Evolutionary conservation across 2,797 vertebrate species (phyloP), one percentile per base, ranked within the genome.

Genomic region (Odontamblyopus lacepedii): DNA sequence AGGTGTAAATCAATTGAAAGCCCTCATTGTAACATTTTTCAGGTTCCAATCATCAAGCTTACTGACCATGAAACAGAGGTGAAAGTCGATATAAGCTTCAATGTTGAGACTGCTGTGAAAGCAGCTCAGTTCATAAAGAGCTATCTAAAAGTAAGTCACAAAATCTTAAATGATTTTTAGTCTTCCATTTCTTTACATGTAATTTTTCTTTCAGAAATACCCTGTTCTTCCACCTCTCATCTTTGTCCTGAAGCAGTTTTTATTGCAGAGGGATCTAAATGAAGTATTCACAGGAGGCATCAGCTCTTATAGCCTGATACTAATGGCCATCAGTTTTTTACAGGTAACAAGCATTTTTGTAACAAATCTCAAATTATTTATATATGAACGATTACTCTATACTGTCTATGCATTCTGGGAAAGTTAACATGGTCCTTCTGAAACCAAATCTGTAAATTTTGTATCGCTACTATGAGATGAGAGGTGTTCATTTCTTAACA

Each of bases 231-330:
- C 97, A 50, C 97, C 97, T 70, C 92, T 99, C 93, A 98, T 99
- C 94, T 97, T 99, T 83, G 96, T 98, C 78, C 92, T 99, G 91
- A 99, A 99, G 87, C 98, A 99, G 94, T 99, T 99, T 91, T 95
- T 99, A 7, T 95, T 98, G 83, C 97, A 99, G 91, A 95, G 97
- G 91, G 96, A 99, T 88, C 92, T 99, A 80, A 99, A 99, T 78
- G 97, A 99, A 92, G 98, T 99, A 87, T 99, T 99, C 90, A 99
- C 98, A 30, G 98, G 98, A 79, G 98, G 98, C 78, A 99, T 99
- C 92, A 97, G 97, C 88, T 99, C 98, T 53, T 99, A 99, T 78
- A 98, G 97, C 92, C 96, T 99, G 18, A 99, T 98, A 92, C 93
- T 99, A 80, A 99, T 99, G 98, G 97, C 96, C 81, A 97, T 99